Percentiles rank a stretch among this genome's conserved stretches.
Conservation (phyloP, 2,113 vertebrate genomes). For the Dipodomys spectabilis region DNA sequence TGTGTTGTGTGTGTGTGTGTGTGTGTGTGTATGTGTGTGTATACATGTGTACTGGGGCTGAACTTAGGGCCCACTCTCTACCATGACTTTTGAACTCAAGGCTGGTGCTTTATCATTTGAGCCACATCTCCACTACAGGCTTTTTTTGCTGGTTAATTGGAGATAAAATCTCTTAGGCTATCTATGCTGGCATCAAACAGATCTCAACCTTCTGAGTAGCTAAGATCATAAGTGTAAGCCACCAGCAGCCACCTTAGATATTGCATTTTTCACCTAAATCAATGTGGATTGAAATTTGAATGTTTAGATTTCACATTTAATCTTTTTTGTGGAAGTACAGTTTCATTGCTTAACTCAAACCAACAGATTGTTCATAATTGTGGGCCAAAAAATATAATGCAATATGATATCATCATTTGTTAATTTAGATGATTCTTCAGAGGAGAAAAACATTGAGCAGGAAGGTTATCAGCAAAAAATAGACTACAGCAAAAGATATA, state of each 20-base stretch:
- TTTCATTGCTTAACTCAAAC: conserved; percentile 47
- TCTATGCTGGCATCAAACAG: too few relatives aligned
- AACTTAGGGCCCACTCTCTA: neutral
- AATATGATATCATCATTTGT: conserved; percentile 34
- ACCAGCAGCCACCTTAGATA: neutral
- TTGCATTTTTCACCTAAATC: neutral
- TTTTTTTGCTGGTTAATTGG: too few relatives aligned
- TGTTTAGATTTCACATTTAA: conserved; percentile 7
- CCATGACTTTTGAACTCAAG: too few relatives aligned
- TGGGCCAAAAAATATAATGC: neutral
- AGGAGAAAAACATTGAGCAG: conserved; percentile 34
- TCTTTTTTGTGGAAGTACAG: conserved; percentile 17
- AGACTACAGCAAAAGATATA: conserved; percentile 40
- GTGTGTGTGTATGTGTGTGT: neutral
- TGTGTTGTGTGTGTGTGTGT: neutral
- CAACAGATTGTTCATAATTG: neutral
- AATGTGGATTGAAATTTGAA: neutral
- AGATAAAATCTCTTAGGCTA: too few relatives aligned
- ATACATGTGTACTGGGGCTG: neutral
- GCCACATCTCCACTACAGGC: too few relatives aligned
- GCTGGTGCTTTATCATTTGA: too few relatives aligned
- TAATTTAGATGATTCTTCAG: conserved; percentile 38
- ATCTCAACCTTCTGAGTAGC: neutral
- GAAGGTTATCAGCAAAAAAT: conserved; percentile 66
- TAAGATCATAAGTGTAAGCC: neutral